Conservation (phyloP, 53 echinoderm and acorn worm genomes). For the Arbacia lixula region DNA sequence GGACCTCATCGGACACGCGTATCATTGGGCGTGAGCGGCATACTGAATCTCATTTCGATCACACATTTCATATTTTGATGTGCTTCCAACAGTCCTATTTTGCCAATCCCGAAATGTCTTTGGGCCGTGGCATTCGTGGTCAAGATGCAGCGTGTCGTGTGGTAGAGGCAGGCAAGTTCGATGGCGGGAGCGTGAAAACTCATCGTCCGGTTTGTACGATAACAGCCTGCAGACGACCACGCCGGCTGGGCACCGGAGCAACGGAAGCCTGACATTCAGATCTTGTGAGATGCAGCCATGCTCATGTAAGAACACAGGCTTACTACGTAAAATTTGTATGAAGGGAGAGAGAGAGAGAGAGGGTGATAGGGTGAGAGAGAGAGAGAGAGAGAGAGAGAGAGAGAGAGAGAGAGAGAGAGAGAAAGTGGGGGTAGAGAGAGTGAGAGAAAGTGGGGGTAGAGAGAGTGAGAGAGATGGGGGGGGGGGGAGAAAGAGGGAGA, state of each 20-base stretch:
- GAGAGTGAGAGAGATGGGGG: neutral
- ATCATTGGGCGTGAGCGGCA: no score
- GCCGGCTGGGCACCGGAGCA: neutral
- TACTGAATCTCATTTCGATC: no score
- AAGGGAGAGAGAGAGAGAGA: neutral
- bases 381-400: neutral
- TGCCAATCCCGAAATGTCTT: neutral
- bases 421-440: neutral
- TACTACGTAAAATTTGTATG: neutral
- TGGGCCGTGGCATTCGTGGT: neutral
- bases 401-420: constrained; percentile 7
- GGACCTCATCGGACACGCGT: no score
- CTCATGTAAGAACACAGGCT: constrained; percentile 11
- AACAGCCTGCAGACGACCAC: neutral
- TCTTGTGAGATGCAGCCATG: neutral
- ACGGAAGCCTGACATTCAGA: neutral
- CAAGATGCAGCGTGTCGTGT: neutral
- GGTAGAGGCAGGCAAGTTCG: neutral
- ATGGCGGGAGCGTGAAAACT: neutral
- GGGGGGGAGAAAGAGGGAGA: neutral
- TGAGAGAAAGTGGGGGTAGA: neutral
- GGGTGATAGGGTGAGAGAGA: neutral
- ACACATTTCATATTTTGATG: no score
- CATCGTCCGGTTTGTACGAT: neutral
- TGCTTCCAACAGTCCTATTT: neutral